Evolutionary conservation across 2,888 invertebrate species (phyloP), one percentile per base, ranked within the genome.

Genomic region (Ichneumoninae sp.): DNA sequence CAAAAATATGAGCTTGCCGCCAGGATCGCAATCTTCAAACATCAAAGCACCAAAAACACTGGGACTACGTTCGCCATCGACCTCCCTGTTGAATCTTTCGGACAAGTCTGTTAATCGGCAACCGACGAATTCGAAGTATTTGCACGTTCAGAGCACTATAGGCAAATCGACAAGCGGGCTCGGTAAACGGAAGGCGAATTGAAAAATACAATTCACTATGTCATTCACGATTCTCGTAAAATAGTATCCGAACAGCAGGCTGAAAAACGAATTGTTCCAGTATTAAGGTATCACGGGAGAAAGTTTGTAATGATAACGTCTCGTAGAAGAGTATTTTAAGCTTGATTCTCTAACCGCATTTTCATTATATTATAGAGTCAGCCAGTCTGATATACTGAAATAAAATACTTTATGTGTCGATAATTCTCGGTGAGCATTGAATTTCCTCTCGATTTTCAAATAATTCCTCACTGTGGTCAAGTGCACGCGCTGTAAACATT

Each of bases 101-200:
- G 76, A 76, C 8, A 85, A 82, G 4, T 22, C 68, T 74, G 22
- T 22, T 16, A 13, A 13, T 19, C 26, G 72, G 26, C 6, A 84
- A 40, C n/a, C 80, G 26, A 88, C 83, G 83, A 89, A 86, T 79
- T 71, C 88, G 0, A 90, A 88, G 70, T 91, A 89, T 68, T 87
- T 89, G 0, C 89, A 89, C 47, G 82, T 91, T 1, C 86, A 87
- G 66, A 90, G 90, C 50, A 90, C 88, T 0, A 89, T 90, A 82
- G 87, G 88, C 16, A 91, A 90, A 80, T 26, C 70, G 1, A 40
- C 40, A 33, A 50, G 5, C 57, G 74, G 77, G 30, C 83, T 80
- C 4, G 85, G 77, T 19, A 81, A 84, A 68, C 79, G 84, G n/a
- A 80, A 85, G 54, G 79, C 84, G 0, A 78, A 68, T 68, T 52